Evolutionary conservation across 23 tunicate species (phyloP).

Genomic region (Trididemnum miniatum): DNA sequence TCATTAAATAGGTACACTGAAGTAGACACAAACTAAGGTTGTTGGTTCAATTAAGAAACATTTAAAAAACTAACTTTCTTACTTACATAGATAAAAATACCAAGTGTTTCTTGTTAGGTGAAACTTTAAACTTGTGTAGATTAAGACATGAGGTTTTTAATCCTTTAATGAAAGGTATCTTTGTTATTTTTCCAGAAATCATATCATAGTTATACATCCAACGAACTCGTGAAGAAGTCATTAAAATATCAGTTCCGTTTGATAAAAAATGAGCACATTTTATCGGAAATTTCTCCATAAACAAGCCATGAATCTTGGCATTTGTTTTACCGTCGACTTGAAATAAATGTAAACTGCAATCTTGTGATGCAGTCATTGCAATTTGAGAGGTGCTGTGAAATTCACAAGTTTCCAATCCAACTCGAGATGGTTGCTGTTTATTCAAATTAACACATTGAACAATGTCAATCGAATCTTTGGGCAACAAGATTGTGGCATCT

Average conservation of each 20-base stretch:
- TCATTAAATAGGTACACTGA: too few relatives aligned
- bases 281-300: constrained; percentile 86
- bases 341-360: constrained; percentile 75
- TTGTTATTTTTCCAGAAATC: constrained; percentile 61
- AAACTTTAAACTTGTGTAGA: constrained; percentile 51
- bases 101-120: constrained; percentile 76
- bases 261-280: constrained; percentile 78
- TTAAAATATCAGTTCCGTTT: constrained; percentile 68
- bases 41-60: neutral
- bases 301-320: constrained; percentile 79
- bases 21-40: too few relatives aligned
- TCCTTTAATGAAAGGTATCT: constrained; percentile 47
- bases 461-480: constrained; percentile 44
- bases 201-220: constrained; percentile 72
- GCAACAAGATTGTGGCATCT: constrained; percentile 3
- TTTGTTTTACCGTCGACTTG: constrained; percentile 89
- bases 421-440: constrained; percentile 56
- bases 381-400: constrained; percentile 71
- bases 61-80: neutral
- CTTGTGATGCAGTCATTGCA: constrained; percentile 82
- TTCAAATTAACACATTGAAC: constrained; percentile 63
- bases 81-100: constrained; percentile 65
- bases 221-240: constrained; percentile 48
- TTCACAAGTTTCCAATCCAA: constrained; percentile 64
- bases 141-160: constrained; percentile 24